Base-by-base conservation (phyloP, 2,797 vertebrate species). In the Setipinna tenuifilis region DNA sequence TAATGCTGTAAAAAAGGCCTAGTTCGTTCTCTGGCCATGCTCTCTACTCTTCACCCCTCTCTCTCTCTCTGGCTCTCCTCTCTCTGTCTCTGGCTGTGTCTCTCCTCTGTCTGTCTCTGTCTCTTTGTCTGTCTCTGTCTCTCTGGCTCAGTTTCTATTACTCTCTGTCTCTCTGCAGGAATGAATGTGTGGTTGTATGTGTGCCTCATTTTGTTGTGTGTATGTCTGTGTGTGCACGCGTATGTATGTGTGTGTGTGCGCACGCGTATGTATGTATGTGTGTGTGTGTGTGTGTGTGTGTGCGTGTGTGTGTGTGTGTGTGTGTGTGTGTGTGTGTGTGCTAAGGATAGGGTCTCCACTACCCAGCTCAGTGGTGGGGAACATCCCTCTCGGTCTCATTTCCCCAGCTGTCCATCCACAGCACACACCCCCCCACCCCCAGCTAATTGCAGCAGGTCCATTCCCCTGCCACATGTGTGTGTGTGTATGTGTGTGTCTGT, bases 371-470 rank as follows among this genome's bases (percentile, higher is more conserved):
- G 65, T 90, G 87, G 84, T 28, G 62, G 62, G 25, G 62, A 12
- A 25, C 25, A 68, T 68, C 65, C 65, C 65, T 75, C 68, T 75
- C 25, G 68, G 31, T 11, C 10, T 16, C 25, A 31, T 68, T 31
- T 68, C 25, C 65, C 9, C 65, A 25, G 41, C 21, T 58, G 61
- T 83, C 75, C 58, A 21, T 87, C 82, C 84, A 41, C 83, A 80
- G 81, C n/a, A 71, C 83, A 59, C 54, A 57, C 83, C 87, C 87
- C 86, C 81, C 65, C 58, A 83, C 84, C 68, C 85, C 41, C 88
- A 87, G 68, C 81, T 90, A 89, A 87, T 89, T 91, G 87, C 84
- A 68, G 57, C 81, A 88, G 82, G 83, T 82, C 84, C 83, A 44
- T 86, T 88, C 82, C 75, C 83, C 50, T 44, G 61, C 71, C 21